Evolutionary conservation across 1,140 invertebrate species (phyloP), one percentile per base, ranked within the genome.

Genomic region (Bombus haemorrhoidalis): DNA sequence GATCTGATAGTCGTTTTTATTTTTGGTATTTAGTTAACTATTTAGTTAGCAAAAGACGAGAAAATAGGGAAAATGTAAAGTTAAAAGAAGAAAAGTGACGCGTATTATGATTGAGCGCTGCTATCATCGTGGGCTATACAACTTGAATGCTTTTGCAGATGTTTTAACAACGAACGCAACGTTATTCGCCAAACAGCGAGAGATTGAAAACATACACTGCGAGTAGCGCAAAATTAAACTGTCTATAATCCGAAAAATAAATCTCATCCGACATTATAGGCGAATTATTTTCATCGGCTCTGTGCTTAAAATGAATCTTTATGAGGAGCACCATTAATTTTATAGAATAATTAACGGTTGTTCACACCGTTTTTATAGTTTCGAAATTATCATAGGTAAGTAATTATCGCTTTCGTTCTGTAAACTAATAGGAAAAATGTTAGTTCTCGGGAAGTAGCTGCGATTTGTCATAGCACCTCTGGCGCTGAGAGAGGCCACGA

Each of bases 401-500:
- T 25, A 25, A 59, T 6, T 1, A 53, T 10, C 28, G 59, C n/a
- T 3, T 62, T n/a, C 5, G 4, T 32, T 39, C 25, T 34, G 32
- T 41, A 47, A 22, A 18, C 8, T 1, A 12, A 25, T 10, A 22
- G 43, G 32, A 41, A 47, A 62, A 84, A 79, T 81, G 57, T 66
- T 34, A 68, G 73, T 13, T 43, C 22, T 57, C 4, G 37, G 15
- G 68, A 34, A 82, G 43, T 74, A 64, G 72, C 59, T 39, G 64
- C 66, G 68, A 89, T 91, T 86, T 86, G 78, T 91, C 78, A 89
- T 84, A 73, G 15, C 75, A 64, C 25, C 69, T 6, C 5, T 39
- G 66, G 12, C 10, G 79, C 72, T 28, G 68, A 39, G 73, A 57
- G 37, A 15, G 37, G n/a, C 25, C 72, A 85, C 82, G 83, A 69